Conservation (phyloP, 2,797 vertebrate species). For the Cyprinodon diabolis region DNA sequence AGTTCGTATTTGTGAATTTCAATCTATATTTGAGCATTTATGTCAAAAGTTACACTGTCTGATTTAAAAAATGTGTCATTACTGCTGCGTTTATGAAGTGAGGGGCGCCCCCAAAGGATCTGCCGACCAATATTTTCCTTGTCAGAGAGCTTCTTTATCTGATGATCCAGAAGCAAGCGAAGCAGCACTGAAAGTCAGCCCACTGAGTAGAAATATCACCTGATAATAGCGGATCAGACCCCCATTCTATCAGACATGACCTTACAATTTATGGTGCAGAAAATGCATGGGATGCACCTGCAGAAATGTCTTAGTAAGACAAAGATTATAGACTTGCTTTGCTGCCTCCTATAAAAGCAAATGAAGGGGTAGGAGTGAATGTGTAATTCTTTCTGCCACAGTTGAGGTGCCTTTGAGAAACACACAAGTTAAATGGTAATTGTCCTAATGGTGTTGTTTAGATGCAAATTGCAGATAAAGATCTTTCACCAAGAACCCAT, state of each 20-base stretch:
- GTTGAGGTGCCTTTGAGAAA: slow-evolving; percentile 46
- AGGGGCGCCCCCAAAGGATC: slow-evolving; percentile 39
- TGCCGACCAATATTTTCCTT: slow-evolving; percentile 48
- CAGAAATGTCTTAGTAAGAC: slow-evolving; percentile 41
- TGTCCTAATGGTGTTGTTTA: slow-evolving; percentile 21
- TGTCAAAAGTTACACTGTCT: not conserved
- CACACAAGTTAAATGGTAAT: slow-evolving; percentile 19
- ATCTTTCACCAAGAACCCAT: slow-evolving; percentile 25
- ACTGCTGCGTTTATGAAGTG: slow-evolving; percentile 17
- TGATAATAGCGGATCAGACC: slow-evolving; percentile 56
- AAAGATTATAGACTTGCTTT: slow-evolving; percentile 40
- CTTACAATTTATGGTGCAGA: slow-evolving; percentile 58
- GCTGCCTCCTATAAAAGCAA: slow-evolving; percentile 18
- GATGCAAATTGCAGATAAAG: slow-evolving; percentile 16
- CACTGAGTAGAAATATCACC: slow-evolving; percentile 56
- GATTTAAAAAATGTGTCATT: slow-evolving; percentile 9
- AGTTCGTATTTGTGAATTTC: not conserved
- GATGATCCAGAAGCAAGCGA: slow-evolving; percentile 61
- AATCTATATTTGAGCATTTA: not conserved
- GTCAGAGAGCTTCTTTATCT: slow-evolving; percentile 60
- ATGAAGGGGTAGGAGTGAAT: slow-evolving; percentile 27
- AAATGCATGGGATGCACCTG: slow-evolving; percentile 27
- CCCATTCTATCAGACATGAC: slow-evolving; percentile 48
- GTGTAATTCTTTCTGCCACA: slow-evolving; percentile 20
- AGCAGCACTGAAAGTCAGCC: slow-evolving; percentile 46